A percentile compares a stretch with the other conserved stretches of the same genome.
These are phyloP conservation scores for Zootoca vivipara DNA, from an alignment of 2,113 vertebrate genomes.

Conservation along the genomic window DNA sequence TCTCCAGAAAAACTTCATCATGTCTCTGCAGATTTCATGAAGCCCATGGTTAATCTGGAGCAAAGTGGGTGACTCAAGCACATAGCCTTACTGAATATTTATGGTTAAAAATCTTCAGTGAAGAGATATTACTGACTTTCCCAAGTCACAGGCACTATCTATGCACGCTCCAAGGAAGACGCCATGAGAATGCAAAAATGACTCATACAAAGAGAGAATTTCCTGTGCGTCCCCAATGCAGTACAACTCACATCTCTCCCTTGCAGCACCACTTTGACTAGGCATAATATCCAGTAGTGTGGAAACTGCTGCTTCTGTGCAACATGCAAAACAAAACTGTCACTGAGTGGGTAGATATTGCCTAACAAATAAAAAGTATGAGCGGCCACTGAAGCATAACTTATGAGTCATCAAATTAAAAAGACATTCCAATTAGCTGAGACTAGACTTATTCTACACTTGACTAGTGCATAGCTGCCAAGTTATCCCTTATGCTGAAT, in stretches of 20 bases:
- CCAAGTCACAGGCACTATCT: neutral
- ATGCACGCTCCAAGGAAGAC: neutral
- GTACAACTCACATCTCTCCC: neutral
- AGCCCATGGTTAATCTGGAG: neutral
- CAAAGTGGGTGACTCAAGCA: neutral
- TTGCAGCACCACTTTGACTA: neutral
- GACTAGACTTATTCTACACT: conserved; percentile 42
- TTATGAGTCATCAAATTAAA: conserved; percentile 4
- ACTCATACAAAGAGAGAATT: neutral
- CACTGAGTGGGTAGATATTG: neutral
- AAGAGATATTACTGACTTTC: neutral
- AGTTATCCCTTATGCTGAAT: too few species aligned
- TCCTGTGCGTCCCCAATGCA: neutral
- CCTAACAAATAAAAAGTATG: neutral
- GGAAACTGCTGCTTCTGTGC: neutral
- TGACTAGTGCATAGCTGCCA: too few species aligned
- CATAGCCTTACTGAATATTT: neutral
- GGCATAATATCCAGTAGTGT: neutral
- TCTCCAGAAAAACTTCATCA: neutral
- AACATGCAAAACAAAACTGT: neutral
- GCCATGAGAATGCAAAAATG: neutral
- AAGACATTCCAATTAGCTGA: neutral
- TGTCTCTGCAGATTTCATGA: neutral
- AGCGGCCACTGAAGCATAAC: neutral
- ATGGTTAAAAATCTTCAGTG: neutral